Evolutionary conservation across 92 coral and sea anemone genomes (phyloP), one percentile per base, ranked within the genome.

Genomic region (Parazoanthus atlanticus): DNA sequence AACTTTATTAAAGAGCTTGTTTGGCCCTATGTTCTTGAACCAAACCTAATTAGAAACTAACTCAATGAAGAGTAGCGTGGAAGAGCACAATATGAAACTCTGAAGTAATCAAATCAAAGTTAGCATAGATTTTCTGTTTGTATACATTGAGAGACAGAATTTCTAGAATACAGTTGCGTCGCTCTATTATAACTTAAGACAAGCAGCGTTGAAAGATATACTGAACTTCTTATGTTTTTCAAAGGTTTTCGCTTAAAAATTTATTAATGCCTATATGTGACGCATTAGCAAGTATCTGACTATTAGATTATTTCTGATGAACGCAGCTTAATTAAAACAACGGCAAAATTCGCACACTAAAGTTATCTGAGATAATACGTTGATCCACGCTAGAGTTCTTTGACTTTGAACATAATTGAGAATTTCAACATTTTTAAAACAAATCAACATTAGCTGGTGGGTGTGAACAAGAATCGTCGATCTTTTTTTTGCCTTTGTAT

Each of bases 311-410:
- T 41, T 19, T 17, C 74, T 81, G 52, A 31, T 65, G 49, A 65
- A 26, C 75, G 21, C 47, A 33, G 47, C 31, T 70, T 84, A 84
- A 84, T 84, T 84, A 84, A 82, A 82, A 46, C 79, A 75, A 36
- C 21, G n/a, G 33, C 65, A 65, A 64, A 16, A 82, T 82, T 81
- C 58, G 28, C 75, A 67, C 34, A 36, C 56, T 25, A n/a, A 65
- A 64, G 41, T n/a, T 34, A 26, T 15, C 11, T 6, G 75, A 1
- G 58, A 8, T 65, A 64, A 38, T 82, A 40, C 54, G 32, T 84
- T 84, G 87, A 82, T 34, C 74, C 58, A 70, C 11, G 49, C 41
- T 73, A 32, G 17, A 73, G 69, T 61, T 19, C 28, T 61, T 61
- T 21, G 76, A 67, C 28, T 61, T 61, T 32, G 76, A 67, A 36